Evolutionary conservation across 92 coral and sea anemone species (phyloP).

Genomic region (Zoanthus gigantus): DNA sequence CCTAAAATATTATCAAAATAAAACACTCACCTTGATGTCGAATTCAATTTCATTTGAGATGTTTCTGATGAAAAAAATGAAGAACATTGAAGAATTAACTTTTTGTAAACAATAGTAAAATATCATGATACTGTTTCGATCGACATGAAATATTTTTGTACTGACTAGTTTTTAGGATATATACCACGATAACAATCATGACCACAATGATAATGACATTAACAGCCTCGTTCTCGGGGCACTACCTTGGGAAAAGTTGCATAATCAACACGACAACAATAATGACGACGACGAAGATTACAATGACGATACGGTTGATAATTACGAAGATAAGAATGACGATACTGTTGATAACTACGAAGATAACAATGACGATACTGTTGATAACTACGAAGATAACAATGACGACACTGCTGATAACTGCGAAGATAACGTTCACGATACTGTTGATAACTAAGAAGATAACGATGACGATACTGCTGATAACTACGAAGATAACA

Average conservation of each 20-base stretch:
- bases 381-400: background rate
- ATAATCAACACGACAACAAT: too few species aligned
- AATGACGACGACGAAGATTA: background rate
- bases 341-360: too few species aligned
- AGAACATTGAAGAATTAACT: background rate
- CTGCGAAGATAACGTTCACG: background rate
- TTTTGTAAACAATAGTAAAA: too few species aligned
- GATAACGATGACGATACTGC: background rate
- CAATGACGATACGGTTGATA: background rate
- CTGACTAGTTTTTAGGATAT: too few species aligned
- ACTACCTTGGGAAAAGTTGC: too few species aligned
- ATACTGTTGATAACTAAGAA: too few species aligned
- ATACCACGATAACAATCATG: too few species aligned
- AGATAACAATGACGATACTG: background rate
- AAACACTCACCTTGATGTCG: slow-evolving; percentile 31
- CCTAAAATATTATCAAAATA: background rate
- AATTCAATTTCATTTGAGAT: slow-evolving; percentile 34
- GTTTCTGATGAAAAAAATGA: slow-evolving; percentile 10
- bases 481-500: background rate
- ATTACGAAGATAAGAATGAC: background rate
- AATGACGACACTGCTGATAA: background rate
- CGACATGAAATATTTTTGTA: too few species aligned
- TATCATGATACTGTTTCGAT: background rate
- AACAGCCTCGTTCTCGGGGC: background rate
- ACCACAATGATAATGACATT: too few species aligned